These are phyloP conservation scores for Neoniphon sammara DNA, from an alignment of 2,797 vertebrate species.

Conservation along the genomic window DNA sequence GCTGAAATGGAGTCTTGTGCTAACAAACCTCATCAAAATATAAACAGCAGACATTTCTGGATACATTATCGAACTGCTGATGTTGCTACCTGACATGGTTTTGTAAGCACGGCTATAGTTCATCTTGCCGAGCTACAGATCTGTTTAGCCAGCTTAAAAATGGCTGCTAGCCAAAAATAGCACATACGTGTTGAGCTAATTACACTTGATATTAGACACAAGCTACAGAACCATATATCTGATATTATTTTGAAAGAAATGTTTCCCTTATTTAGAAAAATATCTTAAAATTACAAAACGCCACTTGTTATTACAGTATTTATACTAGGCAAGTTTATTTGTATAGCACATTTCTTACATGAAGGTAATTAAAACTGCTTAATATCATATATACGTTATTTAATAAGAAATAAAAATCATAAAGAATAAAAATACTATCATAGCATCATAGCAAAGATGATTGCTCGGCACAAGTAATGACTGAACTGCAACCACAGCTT, in stretches of 20 bases:
- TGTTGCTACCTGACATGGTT: constrained; percentile 30
- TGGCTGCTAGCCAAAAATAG: constrained; percentile 51
- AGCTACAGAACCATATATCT: constrained; percentile 20
- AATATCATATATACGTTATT: too few relatives aligned
- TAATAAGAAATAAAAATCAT: too few relatives aligned
- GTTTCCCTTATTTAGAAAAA: background rate
- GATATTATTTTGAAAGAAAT: constrained; percentile 19
- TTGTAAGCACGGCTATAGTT: constrained; percentile 41
- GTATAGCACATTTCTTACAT: too few relatives aligned
- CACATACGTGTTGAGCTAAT: constrained; percentile 30
- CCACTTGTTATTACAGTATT: too few relatives aligned
- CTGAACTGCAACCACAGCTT: background rate
- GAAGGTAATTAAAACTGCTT: too few relatives aligned
- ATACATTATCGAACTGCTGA: constrained; percentile 26
- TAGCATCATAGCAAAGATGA: background rate
- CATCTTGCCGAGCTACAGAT: constrained; percentile 26
- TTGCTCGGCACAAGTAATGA: background rate
- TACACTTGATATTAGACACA: constrained; percentile 40
- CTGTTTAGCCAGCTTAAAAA: constrained; percentile 45
- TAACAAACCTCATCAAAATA: constrained; percentile 43
- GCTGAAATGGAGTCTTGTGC: constrained; percentile 11
- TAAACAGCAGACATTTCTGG: constrained; percentile 37
- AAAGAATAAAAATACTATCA: background rate
- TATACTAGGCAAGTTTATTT: too few relatives aligned
- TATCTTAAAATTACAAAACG: background rate